Conservation (phyloP, 2,888 invertebrate species). For the Tortrix viridana region DNA sequence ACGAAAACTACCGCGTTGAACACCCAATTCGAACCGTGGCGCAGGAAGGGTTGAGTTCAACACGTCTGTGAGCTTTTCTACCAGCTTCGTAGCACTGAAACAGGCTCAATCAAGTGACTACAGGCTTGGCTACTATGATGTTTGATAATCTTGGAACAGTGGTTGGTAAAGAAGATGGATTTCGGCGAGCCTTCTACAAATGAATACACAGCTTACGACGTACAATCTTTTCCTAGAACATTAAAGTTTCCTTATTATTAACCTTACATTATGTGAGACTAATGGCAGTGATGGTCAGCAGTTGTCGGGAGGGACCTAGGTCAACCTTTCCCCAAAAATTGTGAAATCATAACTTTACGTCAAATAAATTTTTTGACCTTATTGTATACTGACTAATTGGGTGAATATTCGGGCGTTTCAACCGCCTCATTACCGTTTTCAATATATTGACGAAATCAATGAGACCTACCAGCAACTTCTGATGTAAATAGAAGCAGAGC, state of each 20-base stretch:
- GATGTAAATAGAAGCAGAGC: no score
- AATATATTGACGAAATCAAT: no score
- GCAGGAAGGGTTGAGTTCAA: not conserved
- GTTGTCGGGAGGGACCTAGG: constrained; percentile 70
- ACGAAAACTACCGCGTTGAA: constrained; percentile 5
- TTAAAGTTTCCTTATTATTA: constrained; percentile 54
- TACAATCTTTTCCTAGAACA: constrained; percentile 53
- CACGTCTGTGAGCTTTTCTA: constrained; percentile 16
- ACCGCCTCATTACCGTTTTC: no score
- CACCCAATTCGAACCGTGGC: constrained; percentile 9
- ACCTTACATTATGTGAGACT: constrained; percentile 60
- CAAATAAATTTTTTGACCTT: constrained; percentile 58
- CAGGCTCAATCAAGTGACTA: constrained; percentile 57
- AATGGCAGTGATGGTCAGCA: constrained; percentile 80
- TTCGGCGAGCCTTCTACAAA: constrained; percentile 11
- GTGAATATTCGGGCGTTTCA: no score
- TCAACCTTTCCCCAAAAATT: constrained; percentile 64
- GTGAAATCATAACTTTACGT: constrained; percentile 57
- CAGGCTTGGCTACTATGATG: constrained; percentile 12
- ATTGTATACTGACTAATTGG: no score
- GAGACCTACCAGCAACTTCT: no score
- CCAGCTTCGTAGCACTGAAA: constrained; percentile 65
- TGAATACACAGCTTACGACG: constrained; percentile 28
- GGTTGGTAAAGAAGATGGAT: constrained; percentile 9
- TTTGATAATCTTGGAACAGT: constrained; percentile 1